phyloP scores from a whole-genome alignment of 2,113 vertebrate genomes.

The Corythoichthys intestinalis region DNA sequence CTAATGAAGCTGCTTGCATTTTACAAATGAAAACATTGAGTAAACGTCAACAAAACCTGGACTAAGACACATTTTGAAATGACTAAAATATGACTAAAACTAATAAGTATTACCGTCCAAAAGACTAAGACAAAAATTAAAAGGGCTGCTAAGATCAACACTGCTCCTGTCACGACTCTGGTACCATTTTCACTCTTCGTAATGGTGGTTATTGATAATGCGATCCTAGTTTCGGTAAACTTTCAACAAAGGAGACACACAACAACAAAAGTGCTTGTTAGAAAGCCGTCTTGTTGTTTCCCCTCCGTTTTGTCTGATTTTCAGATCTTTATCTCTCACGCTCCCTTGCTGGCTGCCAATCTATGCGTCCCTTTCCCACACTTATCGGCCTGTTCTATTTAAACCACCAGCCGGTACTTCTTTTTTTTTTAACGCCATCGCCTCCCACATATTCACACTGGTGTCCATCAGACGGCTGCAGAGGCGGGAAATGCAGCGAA shows the following conservation, averaged over 20 bases:
- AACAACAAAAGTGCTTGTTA: not conserved
- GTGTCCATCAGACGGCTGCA: constrained; percentile 42
- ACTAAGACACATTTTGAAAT: too few species aligned
- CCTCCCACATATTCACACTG: constrained; percentile 29
- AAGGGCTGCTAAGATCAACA: too few species aligned
- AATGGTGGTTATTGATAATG: not conserved
- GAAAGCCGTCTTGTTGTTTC: not conserved
- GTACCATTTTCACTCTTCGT: not conserved
- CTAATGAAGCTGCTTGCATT: too few species aligned
- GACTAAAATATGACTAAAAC: too few species aligned
- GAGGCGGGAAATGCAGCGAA: constrained; percentile 14
- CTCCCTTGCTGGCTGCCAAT: constrained; percentile 19
- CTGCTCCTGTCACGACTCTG: not conserved
- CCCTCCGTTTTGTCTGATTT: not conserved
- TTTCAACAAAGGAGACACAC: not conserved
- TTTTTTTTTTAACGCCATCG: constrained; percentile 11
- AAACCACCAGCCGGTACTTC: constrained; percentile 32
- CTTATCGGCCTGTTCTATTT: constrained; percentile 41
- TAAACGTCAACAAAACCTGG: too few species aligned
- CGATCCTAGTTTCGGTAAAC: not conserved
- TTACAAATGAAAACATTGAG: too few species aligned
- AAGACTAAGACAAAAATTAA: too few species aligned
- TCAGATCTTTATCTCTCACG: constrained; percentile 1
- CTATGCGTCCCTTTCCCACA: constrained; percentile 30
- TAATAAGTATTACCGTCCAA: too few species aligned